Evolutionary conservation across 2,888 invertebrate species (phyloP).

Genomic region (Hetaerina titia): DNA sequence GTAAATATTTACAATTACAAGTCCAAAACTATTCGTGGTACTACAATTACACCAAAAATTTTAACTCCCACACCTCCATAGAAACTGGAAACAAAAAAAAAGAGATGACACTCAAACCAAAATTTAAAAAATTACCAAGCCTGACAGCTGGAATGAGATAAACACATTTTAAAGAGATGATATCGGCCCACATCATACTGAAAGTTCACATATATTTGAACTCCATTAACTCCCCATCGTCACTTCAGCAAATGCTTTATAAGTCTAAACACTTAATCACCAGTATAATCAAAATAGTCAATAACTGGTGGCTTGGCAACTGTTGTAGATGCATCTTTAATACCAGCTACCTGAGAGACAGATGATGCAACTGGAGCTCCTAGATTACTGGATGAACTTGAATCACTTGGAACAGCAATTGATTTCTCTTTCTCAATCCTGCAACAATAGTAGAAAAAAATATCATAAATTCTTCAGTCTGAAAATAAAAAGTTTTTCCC

Average conservation of each 20-base stretch:
- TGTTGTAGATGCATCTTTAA: neutral
- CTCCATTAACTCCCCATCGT: neutral
- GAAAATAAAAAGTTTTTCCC: too few relatives aligned
- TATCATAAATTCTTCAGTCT: neutral
- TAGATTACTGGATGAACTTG: neutral
- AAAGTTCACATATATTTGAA: neutral
- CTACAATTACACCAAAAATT: neutral
- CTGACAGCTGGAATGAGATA: neutral
- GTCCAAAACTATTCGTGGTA: neutral
- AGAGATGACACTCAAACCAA: neutral
- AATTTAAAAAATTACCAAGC: neutral
- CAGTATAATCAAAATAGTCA: conserved; percentile 59
- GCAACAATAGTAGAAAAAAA: neutral
- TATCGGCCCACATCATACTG: neutral
- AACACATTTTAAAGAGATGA: neutral
- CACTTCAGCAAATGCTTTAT: neutral
- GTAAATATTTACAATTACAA: neutral
- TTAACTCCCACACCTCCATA: neutral
- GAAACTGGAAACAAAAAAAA: neutral
- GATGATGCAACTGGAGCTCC: neutral
- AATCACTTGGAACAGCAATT: neutral
- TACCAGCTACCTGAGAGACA: conserved; percentile 31
- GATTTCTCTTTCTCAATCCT: conserved; percentile 42
- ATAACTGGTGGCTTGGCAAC: conserved; percentile 52
- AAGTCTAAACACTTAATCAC: conserved; percentile 24